Percentiles rank a stretch among this genome's conserved stretches.
Evolutionary conservation across 1,140 invertebrate genomes (phyloP).

Genomic region (Listronotus bonariensis): DNA sequence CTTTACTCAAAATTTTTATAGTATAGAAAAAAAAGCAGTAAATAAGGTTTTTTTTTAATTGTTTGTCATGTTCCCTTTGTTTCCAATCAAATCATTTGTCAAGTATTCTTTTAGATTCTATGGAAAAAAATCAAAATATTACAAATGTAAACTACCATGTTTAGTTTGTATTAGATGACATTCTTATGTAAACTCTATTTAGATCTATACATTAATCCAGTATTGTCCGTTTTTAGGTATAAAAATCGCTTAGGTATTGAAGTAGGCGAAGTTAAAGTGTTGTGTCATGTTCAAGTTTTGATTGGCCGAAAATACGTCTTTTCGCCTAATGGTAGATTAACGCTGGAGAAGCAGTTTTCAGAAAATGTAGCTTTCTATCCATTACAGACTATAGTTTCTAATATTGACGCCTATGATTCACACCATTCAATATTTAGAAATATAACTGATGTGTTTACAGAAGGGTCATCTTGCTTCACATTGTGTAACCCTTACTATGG

Average conservation of each 20-base stretch:
- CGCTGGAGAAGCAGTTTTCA: conserved; percentile 73
- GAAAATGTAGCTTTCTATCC: conserved; percentile 64
- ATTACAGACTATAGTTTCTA: conserved; percentile 68
- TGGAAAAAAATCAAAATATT: too few relatives aligned
- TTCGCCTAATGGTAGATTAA: conserved; percentile 62
- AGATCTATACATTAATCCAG: too few relatives aligned
- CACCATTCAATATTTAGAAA: conserved; percentile 50
- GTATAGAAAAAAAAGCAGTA: too few relatives aligned
- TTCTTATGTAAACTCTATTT: too few relatives aligned
- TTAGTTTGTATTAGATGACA: too few relatives aligned
- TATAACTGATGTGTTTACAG: conserved; percentile 74
- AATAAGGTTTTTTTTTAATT: too few relatives aligned
- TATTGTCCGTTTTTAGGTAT: conserved; percentile 60
- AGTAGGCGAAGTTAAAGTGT: conserved; percentile 69
- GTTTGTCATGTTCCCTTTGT: too few relatives aligned
- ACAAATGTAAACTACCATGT: too few relatives aligned
- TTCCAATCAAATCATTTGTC: too few relatives aligned
- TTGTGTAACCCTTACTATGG: conserved; percentile 81
- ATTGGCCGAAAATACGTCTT: conserved; percentile 68
- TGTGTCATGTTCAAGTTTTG: conserved; percentile 76
- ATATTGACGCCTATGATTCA: conserved; percentile 61
- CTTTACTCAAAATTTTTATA: too few relatives aligned
- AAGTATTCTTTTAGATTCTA: too few relatives aligned
- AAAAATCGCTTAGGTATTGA: conserved; percentile 72
- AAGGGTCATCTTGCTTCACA: conserved; percentile 73